A percentile compares a stretch with the other conserved stretches of the same genome.
Evolutionary conservation across 2,797 vertebrate genomes (phyloP).

Genomic region (Malurus splendens): DNA sequence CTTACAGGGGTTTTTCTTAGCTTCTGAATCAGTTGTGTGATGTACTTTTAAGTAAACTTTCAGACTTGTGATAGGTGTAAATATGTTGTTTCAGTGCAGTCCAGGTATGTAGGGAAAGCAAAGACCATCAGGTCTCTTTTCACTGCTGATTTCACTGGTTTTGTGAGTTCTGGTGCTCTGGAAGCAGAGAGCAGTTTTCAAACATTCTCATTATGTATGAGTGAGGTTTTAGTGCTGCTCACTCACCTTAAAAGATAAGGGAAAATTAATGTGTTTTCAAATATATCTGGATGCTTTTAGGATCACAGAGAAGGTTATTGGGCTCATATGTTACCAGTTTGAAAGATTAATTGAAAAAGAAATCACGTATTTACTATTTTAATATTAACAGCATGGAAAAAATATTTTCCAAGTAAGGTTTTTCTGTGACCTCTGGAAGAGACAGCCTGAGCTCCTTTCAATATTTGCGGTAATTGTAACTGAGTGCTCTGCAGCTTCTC

Average conservation of each 20-base stretch:
- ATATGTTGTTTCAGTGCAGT: neutral
- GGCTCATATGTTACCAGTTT: neutral
- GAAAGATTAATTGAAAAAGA: neutral
- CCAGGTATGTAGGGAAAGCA: neutral
- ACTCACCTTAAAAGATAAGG: neutral
- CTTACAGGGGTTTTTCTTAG: neutral
- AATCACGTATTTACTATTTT: neutral
- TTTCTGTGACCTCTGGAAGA: neutral
- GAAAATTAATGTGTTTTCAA: neutral
- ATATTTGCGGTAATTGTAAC: neutral
- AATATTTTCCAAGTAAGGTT: neutral
- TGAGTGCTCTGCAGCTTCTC: neutral
- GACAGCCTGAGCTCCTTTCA: neutral
- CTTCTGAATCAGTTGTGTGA: neutral
- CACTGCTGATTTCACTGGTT: neutral
- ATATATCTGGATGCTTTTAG: neutral
- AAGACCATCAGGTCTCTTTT: neutral
- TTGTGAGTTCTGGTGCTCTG: neutral
- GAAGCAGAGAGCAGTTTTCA: neutral
- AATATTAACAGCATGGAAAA: neutral
- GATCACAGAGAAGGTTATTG: neutral
- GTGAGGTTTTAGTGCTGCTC: neutral
- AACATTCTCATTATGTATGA: accelerated
- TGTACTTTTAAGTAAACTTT: neutral
- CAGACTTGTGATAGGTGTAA: neutral